Evolutionary conservation across 2,113 vertebrate genomes (phyloP).

Genomic region (Myocastor coypus): DNA sequence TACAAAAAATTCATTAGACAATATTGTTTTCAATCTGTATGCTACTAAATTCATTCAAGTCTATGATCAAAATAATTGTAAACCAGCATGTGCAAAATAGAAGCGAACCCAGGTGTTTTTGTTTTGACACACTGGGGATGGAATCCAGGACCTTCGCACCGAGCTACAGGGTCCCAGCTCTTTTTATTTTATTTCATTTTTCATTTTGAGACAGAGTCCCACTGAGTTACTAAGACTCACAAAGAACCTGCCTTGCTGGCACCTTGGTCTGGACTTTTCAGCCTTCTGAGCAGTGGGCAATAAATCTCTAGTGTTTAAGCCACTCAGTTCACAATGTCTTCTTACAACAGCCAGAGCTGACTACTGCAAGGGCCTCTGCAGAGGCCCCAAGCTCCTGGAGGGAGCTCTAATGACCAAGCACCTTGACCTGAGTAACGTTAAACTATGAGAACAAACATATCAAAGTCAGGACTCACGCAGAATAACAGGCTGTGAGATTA

Average conservation of each 20-base stretch:
- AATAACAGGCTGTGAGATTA: background rate
- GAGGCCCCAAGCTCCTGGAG: background rate
- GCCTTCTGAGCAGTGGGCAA: background rate
- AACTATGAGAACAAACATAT: background rate
- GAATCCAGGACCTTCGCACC: background rate
- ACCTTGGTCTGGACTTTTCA: background rate
- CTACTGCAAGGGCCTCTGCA: background rate
- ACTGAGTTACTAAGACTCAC: background rate
- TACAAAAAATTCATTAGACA: background rate
- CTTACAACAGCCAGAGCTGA: background rate
- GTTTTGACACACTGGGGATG: background rate
- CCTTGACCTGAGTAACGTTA: background rate
- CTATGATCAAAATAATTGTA: conserved; percentile 9
- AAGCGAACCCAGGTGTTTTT: background rate
- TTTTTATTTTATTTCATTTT: background rate
- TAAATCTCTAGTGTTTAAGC: background rate
- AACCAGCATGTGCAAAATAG: background rate
- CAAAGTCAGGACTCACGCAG: background rate
- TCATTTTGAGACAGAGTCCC: background rate
- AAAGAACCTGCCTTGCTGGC: background rate
- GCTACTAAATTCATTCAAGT: background rate
- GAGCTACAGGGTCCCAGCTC: background rate
- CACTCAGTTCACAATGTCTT: background rate
- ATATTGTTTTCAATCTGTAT: conserved; percentile 26
- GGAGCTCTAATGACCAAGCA: background rate